These are phyloP conservation scores for Ichneumoninae sp. DNA, from an alignment of 2,888 invertebrate genomes.

Conservation along the genomic window DNA sequence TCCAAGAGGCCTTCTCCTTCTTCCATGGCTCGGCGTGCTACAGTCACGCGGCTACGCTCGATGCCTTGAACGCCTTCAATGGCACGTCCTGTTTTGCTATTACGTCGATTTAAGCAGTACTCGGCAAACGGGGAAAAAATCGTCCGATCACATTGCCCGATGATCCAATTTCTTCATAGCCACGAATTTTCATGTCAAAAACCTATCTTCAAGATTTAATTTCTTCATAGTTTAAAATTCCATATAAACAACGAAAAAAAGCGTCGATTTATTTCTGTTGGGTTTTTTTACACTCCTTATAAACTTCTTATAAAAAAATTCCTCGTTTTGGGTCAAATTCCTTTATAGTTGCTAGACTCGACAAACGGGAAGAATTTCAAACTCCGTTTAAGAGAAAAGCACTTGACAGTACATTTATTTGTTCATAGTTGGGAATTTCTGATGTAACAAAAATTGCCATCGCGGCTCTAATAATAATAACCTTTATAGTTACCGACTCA, in stretches of 20 bases:
- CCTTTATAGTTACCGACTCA: not conserved
- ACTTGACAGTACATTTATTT: not conserved
- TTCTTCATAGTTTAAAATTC: not conserved
- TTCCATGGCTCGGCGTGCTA: not conserved
- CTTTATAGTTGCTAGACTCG: too few species aligned
- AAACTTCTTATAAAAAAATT: too few species aligned
- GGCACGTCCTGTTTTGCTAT: constrained; percentile 26
- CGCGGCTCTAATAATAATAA: too few species aligned
- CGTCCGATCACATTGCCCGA: not conserved
- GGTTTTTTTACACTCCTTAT: too few species aligned
- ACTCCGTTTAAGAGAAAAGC: not conserved
- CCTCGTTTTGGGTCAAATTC: too few species aligned
- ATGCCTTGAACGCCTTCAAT: constrained; percentile 50
- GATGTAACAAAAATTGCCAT: not conserved
- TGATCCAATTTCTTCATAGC: not conserved
- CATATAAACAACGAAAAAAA: too few species aligned
- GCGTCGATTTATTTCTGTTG: too few species aligned
- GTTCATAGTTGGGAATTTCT: not conserved
- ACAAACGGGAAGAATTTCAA: not conserved
- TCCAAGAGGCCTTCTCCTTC: constrained; percentile 48
- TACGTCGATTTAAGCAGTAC: not conserved
- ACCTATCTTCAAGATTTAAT: not conserved
- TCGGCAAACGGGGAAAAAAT: not conserved
- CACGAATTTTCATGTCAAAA: not conserved
- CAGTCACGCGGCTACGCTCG: constrained; percentile 35